Percentiles rank a stretch among this genome's conserved stretches.
These are phyloP conservation scores for Stenotaenia linearis DNA, from an alignment of 2,888 invertebrate species.

Conservation along the genomic window DNA sequence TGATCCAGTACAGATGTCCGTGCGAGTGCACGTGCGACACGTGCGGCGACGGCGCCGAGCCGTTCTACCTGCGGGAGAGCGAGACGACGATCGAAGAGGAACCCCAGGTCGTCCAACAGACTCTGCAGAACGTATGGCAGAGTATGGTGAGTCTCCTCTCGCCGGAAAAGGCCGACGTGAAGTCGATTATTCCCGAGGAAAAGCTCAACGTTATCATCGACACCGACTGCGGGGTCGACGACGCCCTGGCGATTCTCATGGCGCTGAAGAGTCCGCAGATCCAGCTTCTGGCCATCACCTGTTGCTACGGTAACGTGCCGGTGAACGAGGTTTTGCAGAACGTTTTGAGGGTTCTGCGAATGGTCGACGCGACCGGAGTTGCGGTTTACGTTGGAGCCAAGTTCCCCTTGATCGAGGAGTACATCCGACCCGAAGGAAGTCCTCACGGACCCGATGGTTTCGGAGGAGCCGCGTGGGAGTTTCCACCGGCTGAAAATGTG, in stretches of 20 bases:
- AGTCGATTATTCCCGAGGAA: background rate
- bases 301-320: background rate
- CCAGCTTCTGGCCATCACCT: conserved; percentile 13
- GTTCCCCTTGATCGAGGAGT: background rate
- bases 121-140: background rate
- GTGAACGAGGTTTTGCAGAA: background rate
- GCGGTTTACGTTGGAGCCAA: background rate
- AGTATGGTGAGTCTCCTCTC: background rate
- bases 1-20: background rate
- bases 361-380: background rate
- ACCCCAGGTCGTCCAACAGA: background rate
- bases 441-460: conserved; percentile 24
- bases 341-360: background rate
- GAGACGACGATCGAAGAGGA: background rate
- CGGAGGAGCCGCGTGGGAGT: conserved; percentile 11
- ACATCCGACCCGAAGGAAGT: background rate
- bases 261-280: background rate
- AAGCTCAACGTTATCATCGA: conserved; percentile 6
- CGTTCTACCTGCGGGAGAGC: background rate
- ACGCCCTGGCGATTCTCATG: background rate
- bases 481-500: background rate
- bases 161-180: background rate
- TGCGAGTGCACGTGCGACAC: background rate
- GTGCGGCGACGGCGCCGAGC: background rate
- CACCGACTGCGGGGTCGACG: conserved; percentile 24